Conservation (phyloP, 2,113 vertebrate genomes). For the Sorex fumeus region DNA sequence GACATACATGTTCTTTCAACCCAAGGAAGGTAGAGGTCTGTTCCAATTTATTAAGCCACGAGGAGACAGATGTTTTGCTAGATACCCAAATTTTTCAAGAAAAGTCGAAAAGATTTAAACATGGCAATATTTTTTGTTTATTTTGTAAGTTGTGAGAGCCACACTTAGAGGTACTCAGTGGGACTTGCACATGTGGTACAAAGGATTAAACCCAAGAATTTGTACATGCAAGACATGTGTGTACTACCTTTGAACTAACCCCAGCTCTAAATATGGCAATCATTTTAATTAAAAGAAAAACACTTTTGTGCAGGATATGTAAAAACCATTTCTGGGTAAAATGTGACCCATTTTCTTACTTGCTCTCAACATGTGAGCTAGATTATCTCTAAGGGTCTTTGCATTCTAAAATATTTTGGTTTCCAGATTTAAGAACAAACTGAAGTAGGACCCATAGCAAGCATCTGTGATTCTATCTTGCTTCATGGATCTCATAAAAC, state of each 20-base stretch:
- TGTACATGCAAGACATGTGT: too few species aligned
- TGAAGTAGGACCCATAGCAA: not conserved
- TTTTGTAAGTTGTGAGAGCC: too few species aligned
- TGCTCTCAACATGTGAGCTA: not conserved
- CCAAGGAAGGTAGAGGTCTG: not conserved
- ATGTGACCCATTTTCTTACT: not conserved
- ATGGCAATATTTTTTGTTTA: not conserved
- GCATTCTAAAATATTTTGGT: conserved; percentile 21
- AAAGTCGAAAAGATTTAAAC: not conserved
- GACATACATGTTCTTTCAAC: fast-evolving
- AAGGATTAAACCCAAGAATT: too few species aligned
- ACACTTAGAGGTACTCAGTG: too few species aligned
- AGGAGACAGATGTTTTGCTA: not conserved
- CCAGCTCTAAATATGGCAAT: not conserved
- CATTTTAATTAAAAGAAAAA: conserved; percentile 27
- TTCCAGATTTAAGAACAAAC: conserved; percentile 40
- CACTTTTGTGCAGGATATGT: not conserved
- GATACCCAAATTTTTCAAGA: not conserved
- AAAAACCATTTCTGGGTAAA: not conserved
- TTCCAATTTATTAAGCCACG: not conserved
- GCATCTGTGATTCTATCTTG: conserved; percentile 21
- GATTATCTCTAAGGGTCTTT: not conserved
- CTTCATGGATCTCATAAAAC: conserved; percentile 21
- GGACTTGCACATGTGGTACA: too few species aligned
- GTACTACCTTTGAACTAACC: too few species aligned